These are phyloP conservation scores for Palloptera scutellata DNA, from an alignment of 2,888 invertebrate genomes.

Conservation along the genomic window DNA sequence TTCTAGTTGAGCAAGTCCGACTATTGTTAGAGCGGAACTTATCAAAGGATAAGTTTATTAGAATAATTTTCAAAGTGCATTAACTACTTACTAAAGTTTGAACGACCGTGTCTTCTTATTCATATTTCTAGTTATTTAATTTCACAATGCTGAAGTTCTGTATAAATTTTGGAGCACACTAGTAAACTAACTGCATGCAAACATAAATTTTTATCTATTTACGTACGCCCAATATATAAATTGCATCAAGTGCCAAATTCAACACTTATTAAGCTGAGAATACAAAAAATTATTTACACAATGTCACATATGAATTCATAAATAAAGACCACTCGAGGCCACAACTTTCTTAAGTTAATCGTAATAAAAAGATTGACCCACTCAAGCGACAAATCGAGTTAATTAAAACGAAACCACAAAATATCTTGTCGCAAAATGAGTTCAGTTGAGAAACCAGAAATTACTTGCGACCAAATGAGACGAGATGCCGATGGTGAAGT, in stretches of 20 bases:
- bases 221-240: background rate
- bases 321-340: background rate
- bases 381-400: slow-evolving; percentile 61
- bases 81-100: too few relatives aligned
- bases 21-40: too few relatives aligned
- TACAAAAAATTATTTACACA: background rate
- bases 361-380: slow-evolving; percentile 39
- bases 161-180: too few relatives aligned
- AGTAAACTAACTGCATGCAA: too few relatives aligned
- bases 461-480: background rate
- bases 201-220: too few relatives aligned
- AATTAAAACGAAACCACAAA: slow-evolving; percentile 51
- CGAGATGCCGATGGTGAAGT: background rate
- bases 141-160: too few relatives aligned
- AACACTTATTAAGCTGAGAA: slow-evolving; percentile 17
- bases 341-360: background rate
- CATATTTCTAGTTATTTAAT: too few relatives aligned
- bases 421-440: slow-evolving; percentile 12
- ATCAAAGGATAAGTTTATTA: too few relatives aligned
- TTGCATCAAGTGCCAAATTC: slow-evolving; percentile 9
- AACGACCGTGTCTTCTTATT: too few relatives aligned
- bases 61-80: too few relatives aligned
- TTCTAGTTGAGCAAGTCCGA: too few relatives aligned
- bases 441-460: slow-evolving; percentile 9
- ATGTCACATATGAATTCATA: background rate